Conservation (phyloP, 1,140 invertebrate species). For the Heliconius nattereri region DNA sequence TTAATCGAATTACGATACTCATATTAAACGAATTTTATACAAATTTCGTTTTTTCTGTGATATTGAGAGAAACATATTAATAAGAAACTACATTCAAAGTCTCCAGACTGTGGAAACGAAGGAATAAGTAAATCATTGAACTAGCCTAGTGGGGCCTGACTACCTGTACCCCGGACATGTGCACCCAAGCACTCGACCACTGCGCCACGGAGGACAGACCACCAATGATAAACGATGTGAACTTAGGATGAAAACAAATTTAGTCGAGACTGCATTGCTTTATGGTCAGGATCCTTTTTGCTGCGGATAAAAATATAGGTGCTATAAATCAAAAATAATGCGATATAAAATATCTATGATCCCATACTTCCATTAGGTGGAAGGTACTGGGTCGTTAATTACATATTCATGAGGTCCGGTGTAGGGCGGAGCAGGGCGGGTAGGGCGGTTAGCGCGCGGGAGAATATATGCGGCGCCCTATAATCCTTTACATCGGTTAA, state of each 20-base stretch:
- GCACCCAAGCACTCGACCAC: too few species aligned
- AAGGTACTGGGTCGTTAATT: conserved; percentile 16
- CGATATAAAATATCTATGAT: conserved; percentile 15
- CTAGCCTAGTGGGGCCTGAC: too few species aligned
- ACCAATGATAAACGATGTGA: not conserved
- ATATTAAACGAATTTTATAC: too few species aligned
- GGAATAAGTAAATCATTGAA: too few species aligned
- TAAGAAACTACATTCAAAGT: too few species aligned
- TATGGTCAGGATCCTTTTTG: not conserved
- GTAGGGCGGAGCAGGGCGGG: not conserved
- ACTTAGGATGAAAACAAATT: not conserved
- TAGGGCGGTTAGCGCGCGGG: not conserved
- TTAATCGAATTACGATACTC: too few species aligned
- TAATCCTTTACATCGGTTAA: conserved; percentile 21
- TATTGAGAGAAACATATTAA: too few species aligned
- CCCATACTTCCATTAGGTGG: conserved; percentile 10
- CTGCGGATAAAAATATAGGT: not conserved
- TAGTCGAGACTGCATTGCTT: not conserved
- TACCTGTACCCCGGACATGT: too few species aligned
- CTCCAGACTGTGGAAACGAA: too few species aligned
- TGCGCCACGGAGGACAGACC: not conserved
- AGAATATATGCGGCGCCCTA: not conserved
- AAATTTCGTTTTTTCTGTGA: too few species aligned
- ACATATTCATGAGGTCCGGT: conserved; percentile 5
- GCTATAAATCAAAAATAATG: conserved; percentile 3